Evolutionary conservation across 2,797 vertebrate species (phyloP), one percentile per base, ranked within the genome.

Genomic region (Sebastes jordani): DNA sequence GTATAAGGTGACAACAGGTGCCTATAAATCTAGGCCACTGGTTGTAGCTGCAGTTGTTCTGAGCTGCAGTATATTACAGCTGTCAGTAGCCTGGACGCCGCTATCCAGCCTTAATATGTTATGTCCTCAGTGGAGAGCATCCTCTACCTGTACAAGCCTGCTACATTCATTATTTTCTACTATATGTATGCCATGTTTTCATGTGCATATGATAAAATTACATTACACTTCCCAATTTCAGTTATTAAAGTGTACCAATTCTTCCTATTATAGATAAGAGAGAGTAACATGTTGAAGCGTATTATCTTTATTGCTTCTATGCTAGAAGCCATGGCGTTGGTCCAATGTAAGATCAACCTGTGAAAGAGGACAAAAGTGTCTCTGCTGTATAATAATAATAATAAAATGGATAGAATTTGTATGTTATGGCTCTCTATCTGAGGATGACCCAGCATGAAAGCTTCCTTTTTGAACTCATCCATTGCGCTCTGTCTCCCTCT

Each of bases 401-500:
- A 14, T 46, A 46, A 16, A 46, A 25, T 11, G 1, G 5, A 46
- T 13, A n/a, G 7, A 18, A 22, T 60, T 5, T 52, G 1, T 18
- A 18, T 23, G 9, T 55, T 56, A 1, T 11, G 14, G 2, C n/a
- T 64, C 2, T 52, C 7, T 38, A 8, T 3, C 23, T 32, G 20
- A 11, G 4, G 8, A 30, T 54, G 7, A 42, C 4, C 13, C 36
- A 22, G 22, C 9, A 7, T 11, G 1, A 34, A 49, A n/a, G 46
- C 13, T 3, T 22, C 36, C 55, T 27, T 30, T 49, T 4, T 42
- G 38, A 16, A 58, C 76, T 22, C 36, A 18, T 71, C 9, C 55
- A 0, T 4, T 58, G 42, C 59, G 10, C 73, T 92, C 58, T 90
- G 91, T 89, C 89, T 89, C 92, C 92, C 79, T 78, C 92, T 85